Percentiles rank a stretch among this genome's conserved stretches.
These are phyloP conservation scores for Drosophila sordidula DNA, from an alignment of 2,888 invertebrate genomes.

Conservation along the genomic window DNA sequence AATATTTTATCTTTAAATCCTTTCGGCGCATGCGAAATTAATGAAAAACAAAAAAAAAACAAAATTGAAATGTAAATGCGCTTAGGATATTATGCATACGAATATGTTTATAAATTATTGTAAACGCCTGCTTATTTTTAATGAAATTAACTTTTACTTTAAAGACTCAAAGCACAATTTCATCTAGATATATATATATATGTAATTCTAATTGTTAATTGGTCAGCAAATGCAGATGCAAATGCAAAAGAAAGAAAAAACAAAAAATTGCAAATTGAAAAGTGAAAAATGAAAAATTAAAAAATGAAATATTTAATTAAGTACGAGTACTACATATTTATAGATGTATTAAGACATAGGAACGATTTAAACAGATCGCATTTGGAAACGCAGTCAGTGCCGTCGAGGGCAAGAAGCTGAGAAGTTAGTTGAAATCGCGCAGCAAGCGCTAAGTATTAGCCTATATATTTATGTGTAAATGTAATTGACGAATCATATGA, in stretches of 20 bases:
- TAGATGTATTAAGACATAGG: constrained; percentile 23
- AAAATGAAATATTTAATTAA: constrained; percentile 22
- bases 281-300: constrained; percentile 1
- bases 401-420: not conserved
- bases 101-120: constrained; percentile 27
- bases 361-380: constrained; percentile 23
- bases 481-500: constrained; percentile 69
- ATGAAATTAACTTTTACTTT: constrained; percentile 49
- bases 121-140: constrained; percentile 23
- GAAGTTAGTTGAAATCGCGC: constrained; percentile 66
- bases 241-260: not conserved
- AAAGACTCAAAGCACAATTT: constrained; percentile 77
- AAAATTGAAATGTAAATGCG: constrained; percentile 17
- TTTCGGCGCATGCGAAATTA: constrained; percentile 39
- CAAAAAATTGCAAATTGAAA: not conserved
- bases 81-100: constrained; percentile 16
- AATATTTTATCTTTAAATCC: constrained; percentile 11
- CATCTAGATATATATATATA: constrained; percentile 36
- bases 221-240: constrained; percentile 18
- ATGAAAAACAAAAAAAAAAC: not conserved
- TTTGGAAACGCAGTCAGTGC: constrained; percentile 15
- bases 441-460: constrained; percentile 74
- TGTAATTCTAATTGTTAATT: constrained; percentile 54
- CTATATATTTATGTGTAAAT: constrained; percentile 72
- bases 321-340: constrained; percentile 26